phyloP scores from a whole-genome alignment of 2,113 vertebrate species.

The Lepisosteus oculatus region DNA sequence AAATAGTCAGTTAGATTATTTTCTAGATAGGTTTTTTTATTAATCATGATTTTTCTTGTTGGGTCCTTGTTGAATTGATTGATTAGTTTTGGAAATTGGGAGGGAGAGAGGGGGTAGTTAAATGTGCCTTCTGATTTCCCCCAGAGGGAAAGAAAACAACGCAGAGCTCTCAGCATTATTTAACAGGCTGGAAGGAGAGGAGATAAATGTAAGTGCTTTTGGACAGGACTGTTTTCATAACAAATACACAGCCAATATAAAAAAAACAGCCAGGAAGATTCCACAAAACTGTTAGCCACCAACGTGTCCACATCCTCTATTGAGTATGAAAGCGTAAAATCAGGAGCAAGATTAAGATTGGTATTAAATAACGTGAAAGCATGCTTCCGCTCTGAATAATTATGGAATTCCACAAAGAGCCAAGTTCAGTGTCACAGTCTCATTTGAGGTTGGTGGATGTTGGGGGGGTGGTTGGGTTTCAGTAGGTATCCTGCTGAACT shows the following conservation, averaged over 20 bases:
- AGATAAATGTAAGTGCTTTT: conserved; percentile 34
- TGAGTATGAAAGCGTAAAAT: conserved; percentile 32
- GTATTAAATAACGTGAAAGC: conserved; percentile 66
- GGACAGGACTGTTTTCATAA: conserved; percentile 37
- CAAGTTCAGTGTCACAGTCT: conserved; percentile 43
- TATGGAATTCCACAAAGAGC: conserved; percentile 62
- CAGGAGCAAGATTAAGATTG: conserved; percentile 48
- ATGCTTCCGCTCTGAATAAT: conserved; percentile 48
- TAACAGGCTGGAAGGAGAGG: conserved; percentile 1
- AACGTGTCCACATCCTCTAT: conserved; percentile 37
- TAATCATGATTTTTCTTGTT: too few species aligned
- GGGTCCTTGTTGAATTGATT: too few species aligned
- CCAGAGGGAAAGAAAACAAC: too few species aligned
- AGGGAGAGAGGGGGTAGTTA: too few species aligned
- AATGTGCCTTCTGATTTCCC: too few species aligned
- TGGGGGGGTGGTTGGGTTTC: conserved; percentile 30
- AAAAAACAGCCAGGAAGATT: conserved; percentile 37
- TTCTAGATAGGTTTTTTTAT: too few species aligned
- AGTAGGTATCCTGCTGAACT: conserved; percentile 30
- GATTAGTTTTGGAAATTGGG: too few species aligned
- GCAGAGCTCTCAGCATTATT: too few species aligned
- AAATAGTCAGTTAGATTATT: too few species aligned
- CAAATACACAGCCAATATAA: neutral
- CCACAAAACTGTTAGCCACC: conserved; percentile 18
- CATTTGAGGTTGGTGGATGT: conserved; percentile 15